Evolutionary conservation across 2,888 invertebrate genomes (phyloP).

Genomic region (Cosmorhoe ocellata): DNA sequence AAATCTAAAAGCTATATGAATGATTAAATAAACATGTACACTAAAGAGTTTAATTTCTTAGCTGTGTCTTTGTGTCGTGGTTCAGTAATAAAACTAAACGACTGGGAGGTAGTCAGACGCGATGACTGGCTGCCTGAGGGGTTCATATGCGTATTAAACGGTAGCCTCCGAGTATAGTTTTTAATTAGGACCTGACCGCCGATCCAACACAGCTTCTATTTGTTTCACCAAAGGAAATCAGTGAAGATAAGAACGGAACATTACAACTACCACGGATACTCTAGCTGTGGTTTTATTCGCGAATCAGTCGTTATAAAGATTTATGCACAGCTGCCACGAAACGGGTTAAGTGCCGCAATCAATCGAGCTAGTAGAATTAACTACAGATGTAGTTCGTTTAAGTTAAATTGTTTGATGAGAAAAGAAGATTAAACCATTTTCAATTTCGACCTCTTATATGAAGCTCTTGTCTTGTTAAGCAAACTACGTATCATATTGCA

Average conservation of each 20-base stretch:
- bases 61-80: conserved; percentile 18
- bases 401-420: too few species aligned
- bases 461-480: not conserved
- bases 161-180: conserved; percentile 69
- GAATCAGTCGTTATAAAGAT: conserved; percentile 67
- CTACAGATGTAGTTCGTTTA: conserved; percentile 46
- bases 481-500: conserved; percentile 28
- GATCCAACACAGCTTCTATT: conserved; percentile 66
- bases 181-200: conserved; percentile 76
- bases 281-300: conserved; percentile 63
- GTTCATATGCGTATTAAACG: conserved; percentile 67
- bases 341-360: conserved; percentile 63
- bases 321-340: conserved; percentile 57
- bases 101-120: conserved; percentile 64
- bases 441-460: not conserved
- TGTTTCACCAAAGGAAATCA: conserved; percentile 66
- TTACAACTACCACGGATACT: conserved; percentile 64
- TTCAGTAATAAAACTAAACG: conserved; percentile 61
- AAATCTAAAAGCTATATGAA: too few species aligned
- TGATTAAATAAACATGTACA: not conserved
- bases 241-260: conserved; percentile 58
- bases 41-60: not conserved
- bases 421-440: conserved; percentile 17
- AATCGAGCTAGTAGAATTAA: conserved; percentile 62
- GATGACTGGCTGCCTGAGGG: conserved; percentile 66